Conservation (phyloP, 1,140 invertebrate species). For the Aphelenchoides avenae region DNA sequence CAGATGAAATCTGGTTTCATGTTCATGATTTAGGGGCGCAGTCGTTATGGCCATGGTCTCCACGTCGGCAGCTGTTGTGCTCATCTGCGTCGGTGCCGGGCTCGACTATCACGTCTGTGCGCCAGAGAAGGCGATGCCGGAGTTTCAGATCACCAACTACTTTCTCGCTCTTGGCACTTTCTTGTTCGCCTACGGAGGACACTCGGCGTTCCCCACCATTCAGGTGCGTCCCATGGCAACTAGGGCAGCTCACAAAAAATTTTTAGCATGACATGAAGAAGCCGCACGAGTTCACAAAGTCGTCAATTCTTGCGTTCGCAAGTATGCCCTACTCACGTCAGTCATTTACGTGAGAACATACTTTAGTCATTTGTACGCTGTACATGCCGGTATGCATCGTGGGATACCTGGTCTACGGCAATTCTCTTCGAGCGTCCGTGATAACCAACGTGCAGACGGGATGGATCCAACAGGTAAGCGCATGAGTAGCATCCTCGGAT, state of each 20-base stretch:
- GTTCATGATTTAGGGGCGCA: constrained; percentile 28
- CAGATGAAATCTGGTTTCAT: constrained; percentile 6
- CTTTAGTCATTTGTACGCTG: constrained; percentile 22
- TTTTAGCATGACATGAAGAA: constrained; percentile 45
- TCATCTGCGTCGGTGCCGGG: constrained; percentile 1
- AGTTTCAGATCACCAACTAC: constrained; percentile 55
- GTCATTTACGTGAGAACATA: no score
- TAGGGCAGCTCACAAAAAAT: no score
- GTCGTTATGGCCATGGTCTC: constrained; percentile 37
- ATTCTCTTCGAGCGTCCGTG: constrained; percentile 1
- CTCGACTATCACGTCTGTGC: constrained; percentile 32
- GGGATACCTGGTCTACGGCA: constrained; percentile 25
- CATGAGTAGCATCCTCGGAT: no score
- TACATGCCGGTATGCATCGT: constrained; percentile 50
- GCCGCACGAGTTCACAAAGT: constrained; percentile 56
- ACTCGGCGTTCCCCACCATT: constrained; percentile 15
- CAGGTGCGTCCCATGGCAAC: constrained; percentile 1
- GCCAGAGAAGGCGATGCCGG: constrained; percentile 21
- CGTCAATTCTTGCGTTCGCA: constrained; percentile 41
- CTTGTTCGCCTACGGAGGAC: constrained; percentile 29
- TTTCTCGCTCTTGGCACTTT: constrained; percentile 60
- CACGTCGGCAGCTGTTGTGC: constrained; percentile 30
- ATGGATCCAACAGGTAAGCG: not conserved
- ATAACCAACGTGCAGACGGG: not conserved
- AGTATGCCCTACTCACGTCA: no score